Evolutionary conservation across 92 coral and sea anemone genomes (phyloP), one percentile per base, ranked within the genome.

Genomic region (Porites lobata): DNA sequence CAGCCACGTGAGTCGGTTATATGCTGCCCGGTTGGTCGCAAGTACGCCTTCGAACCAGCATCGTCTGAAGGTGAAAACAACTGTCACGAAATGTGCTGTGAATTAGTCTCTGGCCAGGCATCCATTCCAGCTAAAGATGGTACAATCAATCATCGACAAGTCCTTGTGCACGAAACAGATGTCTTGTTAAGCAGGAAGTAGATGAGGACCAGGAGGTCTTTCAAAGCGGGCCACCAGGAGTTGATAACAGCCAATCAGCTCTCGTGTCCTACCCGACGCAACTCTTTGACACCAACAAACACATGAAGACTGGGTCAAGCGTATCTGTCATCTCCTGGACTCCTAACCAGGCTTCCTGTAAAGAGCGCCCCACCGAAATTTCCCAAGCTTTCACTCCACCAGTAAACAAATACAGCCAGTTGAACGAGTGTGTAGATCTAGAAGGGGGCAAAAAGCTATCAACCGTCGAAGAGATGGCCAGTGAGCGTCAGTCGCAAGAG

Each of bases 1-100:
- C 22, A 65, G 19, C 74, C 83, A 10, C 84, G 74, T 50, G 43
- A 19, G 84, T 79, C 84, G 20, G 84, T 64, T 24, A 64, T 79
- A 4, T 65, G 84, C 14, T 57, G 10, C 29, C 38, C 74, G 11
- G 81, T 59, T 6, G 18, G 43, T 26, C 63, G 61, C 59, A 21
- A 58, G 19, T 79, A 47, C 15, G 43, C 8, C 69, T 57, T 24
- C 81, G 65, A 51, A 2, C 61, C 73, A 3, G 15, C 18, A 69
- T 9, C 59, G 38, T 53, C 11, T 9, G 63, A 75, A 56, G 20
- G 50, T 9, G 20, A 38, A 38, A 19, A 19, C 12, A 52, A 21
- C 78, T 74, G 19, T 18, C 19, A 20, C 11, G 62, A 52, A 26
- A 6, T 56, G 10, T 1, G 19, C 58, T n/a, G 26, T n/a, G 77